Conservation (phyloP, 2,113 vertebrate genomes). For the Tragelaphus imberbis region DNA sequence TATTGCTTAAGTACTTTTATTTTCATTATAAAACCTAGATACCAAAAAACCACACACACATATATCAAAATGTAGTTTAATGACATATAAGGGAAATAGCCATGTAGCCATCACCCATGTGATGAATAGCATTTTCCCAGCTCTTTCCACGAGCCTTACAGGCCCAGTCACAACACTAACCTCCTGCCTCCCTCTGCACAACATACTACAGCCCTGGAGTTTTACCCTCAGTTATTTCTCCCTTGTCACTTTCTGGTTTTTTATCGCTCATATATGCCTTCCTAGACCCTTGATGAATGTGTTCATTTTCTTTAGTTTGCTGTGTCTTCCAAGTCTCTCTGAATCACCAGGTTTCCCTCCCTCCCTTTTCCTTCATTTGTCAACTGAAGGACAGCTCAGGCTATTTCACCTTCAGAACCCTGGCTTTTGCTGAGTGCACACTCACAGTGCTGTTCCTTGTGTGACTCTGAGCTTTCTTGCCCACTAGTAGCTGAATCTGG, state of each 20-base stretch:
- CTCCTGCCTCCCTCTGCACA: background rate
- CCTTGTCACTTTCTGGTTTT: background rate
- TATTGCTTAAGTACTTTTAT: background rate
- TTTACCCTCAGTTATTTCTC: background rate
- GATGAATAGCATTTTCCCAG: background rate
- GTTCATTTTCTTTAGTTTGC: background rate
- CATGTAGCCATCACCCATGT: background rate
- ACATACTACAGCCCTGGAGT: background rate
- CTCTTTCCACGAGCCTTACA: background rate
- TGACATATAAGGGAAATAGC: background rate
- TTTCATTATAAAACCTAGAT: background rate
- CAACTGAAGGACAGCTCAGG: background rate
- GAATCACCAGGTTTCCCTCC: background rate
- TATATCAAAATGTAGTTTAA: background rate
- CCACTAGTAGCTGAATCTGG: background rate
- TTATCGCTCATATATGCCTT: background rate
- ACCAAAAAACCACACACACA: background rate
- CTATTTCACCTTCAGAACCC: background rate
- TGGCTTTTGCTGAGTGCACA: background rate
- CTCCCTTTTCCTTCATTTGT: background rate
- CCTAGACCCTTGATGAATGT: background rate
- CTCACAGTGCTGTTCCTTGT: rapidly evolving
- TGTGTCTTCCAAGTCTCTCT: background rate
- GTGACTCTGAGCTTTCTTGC: background rate
- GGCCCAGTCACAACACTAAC: background rate